These are phyloP conservation scores for Euborellia annulipes DNA, from an alignment of 1,140 invertebrate genomes.

Conservation along the genomic window DNA sequence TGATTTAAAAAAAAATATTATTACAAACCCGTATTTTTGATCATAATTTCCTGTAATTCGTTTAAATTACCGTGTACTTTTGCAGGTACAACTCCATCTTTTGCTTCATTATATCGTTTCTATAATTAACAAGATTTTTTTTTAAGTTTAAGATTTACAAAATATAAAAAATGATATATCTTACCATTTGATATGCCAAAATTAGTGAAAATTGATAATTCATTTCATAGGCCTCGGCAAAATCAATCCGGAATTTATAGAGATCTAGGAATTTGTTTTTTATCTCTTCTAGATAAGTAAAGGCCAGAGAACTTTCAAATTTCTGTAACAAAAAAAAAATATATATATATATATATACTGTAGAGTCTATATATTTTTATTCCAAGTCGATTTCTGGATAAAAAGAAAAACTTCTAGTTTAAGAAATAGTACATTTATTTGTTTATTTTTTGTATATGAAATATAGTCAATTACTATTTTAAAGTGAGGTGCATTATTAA, in stretches of 20 bases:
- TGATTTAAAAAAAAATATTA: neutral
- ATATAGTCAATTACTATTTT: too few relatives aligned
- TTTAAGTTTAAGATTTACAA: neutral
- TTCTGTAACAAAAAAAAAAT: conserved; percentile 58
- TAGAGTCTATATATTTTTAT: too few relatives aligned
- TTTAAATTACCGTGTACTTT: conserved; percentile 83
- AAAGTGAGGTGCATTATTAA: too few relatives aligned
- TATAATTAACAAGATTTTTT: conserved; percentile 24
- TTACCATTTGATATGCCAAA: conserved; percentile 73
- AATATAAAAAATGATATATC: neutral
- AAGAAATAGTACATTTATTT: too few relatives aligned
- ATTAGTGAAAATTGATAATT: conserved; percentile 80
- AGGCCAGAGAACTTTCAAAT: conserved; percentile 81
- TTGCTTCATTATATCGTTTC: conserved; percentile 73
- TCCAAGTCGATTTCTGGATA: too few relatives aligned
- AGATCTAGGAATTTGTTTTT: conserved; percentile 70
- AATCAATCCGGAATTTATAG: conserved; percentile 65
- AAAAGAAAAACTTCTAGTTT: too few relatives aligned
- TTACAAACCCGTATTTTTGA: conserved; percentile 77
- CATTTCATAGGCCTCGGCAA: conserved; percentile 83
- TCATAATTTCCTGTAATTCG: conserved; percentile 89
- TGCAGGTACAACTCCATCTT: conserved; percentile 66
- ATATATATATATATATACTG: too few relatives aligned
- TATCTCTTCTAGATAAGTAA: conserved; percentile 77
- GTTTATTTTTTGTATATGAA: too few relatives aligned